Conservation (phyloP, 2,888 invertebrate species). For the Leucania comma region DNA sequence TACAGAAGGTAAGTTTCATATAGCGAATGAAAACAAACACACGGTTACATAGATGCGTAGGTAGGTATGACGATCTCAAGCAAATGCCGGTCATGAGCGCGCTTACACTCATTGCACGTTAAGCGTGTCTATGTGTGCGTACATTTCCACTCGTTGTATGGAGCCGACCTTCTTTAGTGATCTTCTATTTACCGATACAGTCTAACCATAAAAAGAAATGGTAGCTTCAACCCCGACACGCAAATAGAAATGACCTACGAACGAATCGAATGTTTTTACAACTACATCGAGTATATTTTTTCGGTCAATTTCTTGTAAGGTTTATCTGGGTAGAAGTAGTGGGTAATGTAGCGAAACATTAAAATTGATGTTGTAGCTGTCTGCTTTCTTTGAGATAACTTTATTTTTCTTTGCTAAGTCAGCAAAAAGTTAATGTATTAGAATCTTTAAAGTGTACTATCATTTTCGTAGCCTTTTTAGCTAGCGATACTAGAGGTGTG, state of each 20-base stretch:
- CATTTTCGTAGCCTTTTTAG: neutral
- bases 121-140: neutral
- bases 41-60: too few relatives aligned
- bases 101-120: neutral
- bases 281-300: slow-evolving; percentile 45
- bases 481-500: neutral
- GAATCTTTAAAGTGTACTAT: slow-evolving; percentile 1
- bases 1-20: neutral
- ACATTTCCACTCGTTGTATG: too few relatives aligned
- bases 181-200: slow-evolving; percentile 5
- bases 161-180: slow-evolving; percentile 8
- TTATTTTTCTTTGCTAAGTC: slow-evolving; percentile 21
- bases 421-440: slow-evolving; percentile 32
- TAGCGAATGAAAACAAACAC: neutral
- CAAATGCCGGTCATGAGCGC: neutral
- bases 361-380: slow-evolving; percentile 35
- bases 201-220: slow-evolving; percentile 47
- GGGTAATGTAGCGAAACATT: slow-evolving; percentile 48
- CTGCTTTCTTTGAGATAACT: slow-evolving; percentile 34
- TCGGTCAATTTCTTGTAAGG: slow-evolving; percentile 48
- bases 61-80: neutral
- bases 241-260: slow-evolving; percentile 55
- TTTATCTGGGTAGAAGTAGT: slow-evolving; percentile 38
- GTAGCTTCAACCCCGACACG: slow-evolving; percentile 32
- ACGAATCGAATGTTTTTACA: slow-evolving; percentile 43